A percentile compares a stretch with the other conserved stretches of the same genome.
Evolutionary conservation across 2,888 invertebrate species (phyloP).

Genomic region (Herminia tarsipennalis): DNA sequence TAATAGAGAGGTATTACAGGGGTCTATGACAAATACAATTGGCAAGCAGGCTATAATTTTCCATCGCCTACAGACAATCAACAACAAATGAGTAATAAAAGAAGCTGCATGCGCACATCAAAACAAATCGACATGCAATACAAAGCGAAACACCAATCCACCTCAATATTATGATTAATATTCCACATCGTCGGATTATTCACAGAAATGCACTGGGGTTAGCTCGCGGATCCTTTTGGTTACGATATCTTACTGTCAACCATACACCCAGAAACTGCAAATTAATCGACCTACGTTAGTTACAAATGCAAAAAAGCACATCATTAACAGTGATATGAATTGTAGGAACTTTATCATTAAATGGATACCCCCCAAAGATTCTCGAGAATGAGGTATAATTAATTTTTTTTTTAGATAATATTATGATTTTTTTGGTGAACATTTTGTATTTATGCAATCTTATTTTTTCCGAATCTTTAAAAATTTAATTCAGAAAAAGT

Average conservation of each 20-base stretch:
- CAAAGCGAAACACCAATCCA: conserved; percentile 73
- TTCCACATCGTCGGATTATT: conserved; percentile 82
- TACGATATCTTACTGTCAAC: conserved; percentile 98
- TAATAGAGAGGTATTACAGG: no score
- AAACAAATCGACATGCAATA: conserved; percentile 37
- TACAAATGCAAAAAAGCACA: conserved; percentile 55
- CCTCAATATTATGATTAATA: conserved; percentile 67
- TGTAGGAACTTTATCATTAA: no score
- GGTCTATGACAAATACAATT: no score
- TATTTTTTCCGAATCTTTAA: no score
- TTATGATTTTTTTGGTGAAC: no score
- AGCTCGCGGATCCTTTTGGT: conserved; percentile 98
- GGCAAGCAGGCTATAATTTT: no score
- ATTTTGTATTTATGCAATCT: no score
- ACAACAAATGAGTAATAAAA: conserved; percentile 12
- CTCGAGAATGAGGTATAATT: no score
- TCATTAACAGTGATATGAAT: no score
- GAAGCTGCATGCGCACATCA: conserved; percentile 41
- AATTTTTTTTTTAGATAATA: no score
- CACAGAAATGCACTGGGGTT: conserved; percentile 99
- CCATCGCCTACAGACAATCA: not conserved
- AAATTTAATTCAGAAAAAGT: no score
- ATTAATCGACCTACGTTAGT: conserved; percentile 73
- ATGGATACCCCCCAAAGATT: no score
- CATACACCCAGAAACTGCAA: conserved; percentile 98